These are phyloP conservation scores for Cinclus cinclus DNA, from an alignment of 2,113 vertebrate species.

Conservation along the genomic window DNA sequence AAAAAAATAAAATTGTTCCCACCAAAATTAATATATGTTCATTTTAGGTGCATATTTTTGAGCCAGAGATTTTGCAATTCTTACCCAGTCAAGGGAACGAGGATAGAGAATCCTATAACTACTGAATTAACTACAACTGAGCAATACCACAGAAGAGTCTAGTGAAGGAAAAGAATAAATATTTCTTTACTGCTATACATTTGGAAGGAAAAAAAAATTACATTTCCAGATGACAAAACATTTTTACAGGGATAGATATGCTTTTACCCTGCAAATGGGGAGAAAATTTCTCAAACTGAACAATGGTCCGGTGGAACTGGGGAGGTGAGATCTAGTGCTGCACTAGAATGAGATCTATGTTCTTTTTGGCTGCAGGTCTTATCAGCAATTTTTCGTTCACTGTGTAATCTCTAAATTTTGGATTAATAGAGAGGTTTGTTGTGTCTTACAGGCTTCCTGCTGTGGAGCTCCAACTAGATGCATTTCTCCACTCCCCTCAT, in stretches of 20 bases:
- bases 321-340: neutral
- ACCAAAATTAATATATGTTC: rapidly evolving
- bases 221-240: neutral
- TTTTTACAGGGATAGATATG: neutral
- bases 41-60: neutral
- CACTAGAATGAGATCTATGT: neutral
- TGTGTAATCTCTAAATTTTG: neutral
- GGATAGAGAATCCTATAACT: neutral
- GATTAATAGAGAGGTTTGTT: neutral
- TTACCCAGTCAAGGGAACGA: neutral
- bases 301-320: neutral
- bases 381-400: neutral
- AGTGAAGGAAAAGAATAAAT: neutral
- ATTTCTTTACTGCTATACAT: neutral
- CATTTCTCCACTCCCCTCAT: neutral
- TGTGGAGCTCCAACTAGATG: neutral
- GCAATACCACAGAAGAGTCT: neutral
- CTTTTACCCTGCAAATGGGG: neutral
- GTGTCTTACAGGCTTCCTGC: neutral
- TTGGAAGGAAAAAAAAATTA: neutral
- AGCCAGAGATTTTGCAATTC: neutral
- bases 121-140: neutral
- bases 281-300: neutral
- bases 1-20: neutral
- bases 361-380: neutral